These are phyloP conservation scores for Butorides virescens DNA, from an alignment of 2,113 vertebrate genomes.

Conservation along the genomic window DNA sequence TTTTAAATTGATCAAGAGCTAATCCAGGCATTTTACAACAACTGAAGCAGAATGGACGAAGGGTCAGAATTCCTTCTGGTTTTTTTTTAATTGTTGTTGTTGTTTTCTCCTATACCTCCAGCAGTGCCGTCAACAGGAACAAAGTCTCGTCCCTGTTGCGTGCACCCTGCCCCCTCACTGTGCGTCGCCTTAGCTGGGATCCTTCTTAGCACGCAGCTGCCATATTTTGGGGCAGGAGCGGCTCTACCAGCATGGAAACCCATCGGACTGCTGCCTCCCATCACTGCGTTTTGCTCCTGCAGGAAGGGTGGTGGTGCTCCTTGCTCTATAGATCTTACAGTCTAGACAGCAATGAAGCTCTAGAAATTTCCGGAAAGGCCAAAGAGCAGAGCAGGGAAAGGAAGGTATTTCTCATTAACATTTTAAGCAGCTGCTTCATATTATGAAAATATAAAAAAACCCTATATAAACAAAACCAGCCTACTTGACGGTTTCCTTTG, in stretches of 20 bases:
- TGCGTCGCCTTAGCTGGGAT: neutral
- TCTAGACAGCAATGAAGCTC: neutral
- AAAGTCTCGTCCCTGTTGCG: neutral
- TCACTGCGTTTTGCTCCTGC: neutral
- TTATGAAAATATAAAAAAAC: neutral
- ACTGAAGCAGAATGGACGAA: neutral
- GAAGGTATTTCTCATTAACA: slow-evolving; percentile 3
- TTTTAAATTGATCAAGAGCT: neutral
- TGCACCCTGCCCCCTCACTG: neutral
- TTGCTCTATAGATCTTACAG: neutral
- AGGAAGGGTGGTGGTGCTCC: neutral
- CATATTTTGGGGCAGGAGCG: neutral
- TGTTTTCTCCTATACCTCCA: neutral
- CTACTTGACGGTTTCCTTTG: neutral
- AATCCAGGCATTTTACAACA: neutral
- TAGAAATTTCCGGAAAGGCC: slow-evolving; percentile 2
- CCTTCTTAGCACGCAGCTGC: neutral
- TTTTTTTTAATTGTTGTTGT: too few relatives aligned
- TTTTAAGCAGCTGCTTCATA: neutral
- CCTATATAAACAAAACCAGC: neutral
- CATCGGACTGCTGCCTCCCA: neutral
- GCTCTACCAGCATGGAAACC: neutral
- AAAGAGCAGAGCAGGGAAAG: neutral
- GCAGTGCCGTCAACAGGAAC: neutral
- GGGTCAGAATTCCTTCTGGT: neutral